Percentiles rank a stretch among this genome's conserved stretches.
Evolutionary conservation across 2,888 invertebrate species (phyloP).

Genomic region (Ophonus ardosiacus): DNA sequence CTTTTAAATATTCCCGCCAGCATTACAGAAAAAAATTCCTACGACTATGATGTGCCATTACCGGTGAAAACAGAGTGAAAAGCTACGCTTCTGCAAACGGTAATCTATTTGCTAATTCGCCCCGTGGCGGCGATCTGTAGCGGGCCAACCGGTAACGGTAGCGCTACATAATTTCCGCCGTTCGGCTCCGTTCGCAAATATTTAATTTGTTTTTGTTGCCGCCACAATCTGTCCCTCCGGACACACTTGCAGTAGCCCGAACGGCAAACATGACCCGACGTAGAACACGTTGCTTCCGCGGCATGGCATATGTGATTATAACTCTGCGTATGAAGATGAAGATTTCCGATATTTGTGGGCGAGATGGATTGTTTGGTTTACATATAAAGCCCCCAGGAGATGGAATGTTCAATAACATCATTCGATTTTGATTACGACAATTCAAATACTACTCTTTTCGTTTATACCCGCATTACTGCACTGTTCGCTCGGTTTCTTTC

Average conservation of each 20-base stretch:
- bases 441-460: neutral
- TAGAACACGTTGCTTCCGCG: neutral
- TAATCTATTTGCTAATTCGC: slow-evolving; percentile 62
- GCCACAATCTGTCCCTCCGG: slow-evolving; percentile 61
- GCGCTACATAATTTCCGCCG: slow-evolving; percentile 62
- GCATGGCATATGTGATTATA: neutral
- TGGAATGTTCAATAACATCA: neutral
- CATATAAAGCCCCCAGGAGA: neutral
- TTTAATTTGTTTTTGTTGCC: slow-evolving; percentile 63
- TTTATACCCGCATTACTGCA: no score
- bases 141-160: slow-evolving; percentile 23
- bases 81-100: slow-evolving; percentile 34
- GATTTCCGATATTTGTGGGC: neutral
- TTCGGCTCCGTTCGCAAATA: slow-evolving; percentile 61
- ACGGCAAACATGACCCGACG: slow-evolving; percentile 5
- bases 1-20: no score
- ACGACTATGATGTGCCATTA: neutral
- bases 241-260: slow-evolving; percentile 12
- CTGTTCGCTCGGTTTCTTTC: no score
- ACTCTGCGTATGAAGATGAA: neutral
- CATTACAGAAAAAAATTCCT: no score
- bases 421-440: neutral
- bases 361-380: neutral
- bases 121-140: slow-evolving; percentile 45
- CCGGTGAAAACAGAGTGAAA: slow-evolving; percentile 4